phyloP scores from a whole-genome alignment of 2,113 vertebrate genomes.

The Neotoma lepida region DNA sequence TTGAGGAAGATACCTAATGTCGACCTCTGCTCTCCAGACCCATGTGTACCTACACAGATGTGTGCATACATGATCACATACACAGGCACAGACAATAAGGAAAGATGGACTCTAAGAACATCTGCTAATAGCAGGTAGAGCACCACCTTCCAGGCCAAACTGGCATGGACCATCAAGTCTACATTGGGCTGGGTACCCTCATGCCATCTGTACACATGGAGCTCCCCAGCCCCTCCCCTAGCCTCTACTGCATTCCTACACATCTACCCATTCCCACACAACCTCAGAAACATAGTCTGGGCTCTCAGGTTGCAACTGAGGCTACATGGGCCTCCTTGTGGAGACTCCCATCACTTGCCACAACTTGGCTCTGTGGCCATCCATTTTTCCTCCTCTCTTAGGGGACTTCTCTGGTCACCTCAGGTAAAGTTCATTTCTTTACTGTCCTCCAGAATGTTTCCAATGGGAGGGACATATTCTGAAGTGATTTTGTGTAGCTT shows the following conservation, averaged over 20 bases:
- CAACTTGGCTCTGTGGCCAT: too few species aligned
- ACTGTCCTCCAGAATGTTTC: not conserved
- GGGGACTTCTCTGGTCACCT: not conserved
- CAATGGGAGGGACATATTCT: not conserved
- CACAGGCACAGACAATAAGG: not conserved
- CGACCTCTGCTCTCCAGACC: not conserved
- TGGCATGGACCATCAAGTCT: not conserved
- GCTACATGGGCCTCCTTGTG: not conserved
- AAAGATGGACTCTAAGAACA: not conserved
- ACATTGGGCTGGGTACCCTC: too few species aligned
- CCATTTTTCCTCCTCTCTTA: not conserved
- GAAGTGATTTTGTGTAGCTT: not conserved
- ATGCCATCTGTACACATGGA: rapidly evolving
- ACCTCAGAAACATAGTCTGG: rapidly evolving
- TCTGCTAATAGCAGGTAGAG: not conserved
- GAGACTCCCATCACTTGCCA: rapidly evolving
- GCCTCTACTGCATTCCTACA: too few species aligned
- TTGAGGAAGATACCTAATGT: not conserved
- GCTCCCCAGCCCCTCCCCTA: rapidly evolving
- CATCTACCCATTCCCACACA: not conserved
- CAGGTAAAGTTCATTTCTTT: not conserved
- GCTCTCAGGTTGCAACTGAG: not conserved
- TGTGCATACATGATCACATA: not conserved
- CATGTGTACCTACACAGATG: not conserved
- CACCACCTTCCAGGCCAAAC: not conserved